phyloP scores from a whole-genome alignment of 2,113 vertebrate genomes.

The Scophthalmus maximus region DNA sequence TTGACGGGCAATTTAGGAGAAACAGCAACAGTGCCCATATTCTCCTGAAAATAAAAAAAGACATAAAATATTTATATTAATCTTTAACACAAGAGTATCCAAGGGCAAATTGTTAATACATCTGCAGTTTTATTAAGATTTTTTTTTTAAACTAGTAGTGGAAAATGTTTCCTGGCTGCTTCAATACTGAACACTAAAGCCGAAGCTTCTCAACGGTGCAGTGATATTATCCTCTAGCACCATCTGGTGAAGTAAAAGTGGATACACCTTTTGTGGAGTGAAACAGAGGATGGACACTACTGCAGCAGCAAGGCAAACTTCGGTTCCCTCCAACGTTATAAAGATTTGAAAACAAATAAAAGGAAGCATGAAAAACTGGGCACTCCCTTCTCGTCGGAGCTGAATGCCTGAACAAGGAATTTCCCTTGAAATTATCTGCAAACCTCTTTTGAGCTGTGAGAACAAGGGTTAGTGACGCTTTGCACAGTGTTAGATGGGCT shows the following conservation, averaged over 20 bases:
- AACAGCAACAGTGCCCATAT: constrained; percentile 55
- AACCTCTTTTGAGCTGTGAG: neutral
- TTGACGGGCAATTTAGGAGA: constrained; percentile 55
- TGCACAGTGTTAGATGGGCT: neutral
- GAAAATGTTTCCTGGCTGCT: constrained; percentile 2
- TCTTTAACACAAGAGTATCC: constrained; percentile 37
- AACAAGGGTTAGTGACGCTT: constrained; percentile 2
- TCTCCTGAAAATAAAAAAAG: constrained; percentile 71
- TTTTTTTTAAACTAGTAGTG: neutral
- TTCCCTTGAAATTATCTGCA: neutral
- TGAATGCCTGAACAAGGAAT: neutral
- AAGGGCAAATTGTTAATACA: constrained; percentile 12
- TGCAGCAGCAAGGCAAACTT: constrained; percentile 9
- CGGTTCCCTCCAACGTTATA: neutral
- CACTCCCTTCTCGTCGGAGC: neutral
- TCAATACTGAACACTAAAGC: constrained; percentile 19
- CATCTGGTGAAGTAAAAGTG: constrained; percentile 79
- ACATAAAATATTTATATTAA: constrained; percentile 42
- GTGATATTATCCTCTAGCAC: constrained; percentile 81
- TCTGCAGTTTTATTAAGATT: constrained; percentile 26
- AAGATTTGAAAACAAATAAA: constrained; percentile 2
- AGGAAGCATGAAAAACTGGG: neutral
- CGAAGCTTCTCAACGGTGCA: constrained; percentile 20
- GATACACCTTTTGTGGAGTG: constrained; percentile 35
- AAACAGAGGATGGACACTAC: neutral